phyloP scores from a whole-genome alignment of 2,113 vertebrate species.

The Morone chrysops region DNA sequence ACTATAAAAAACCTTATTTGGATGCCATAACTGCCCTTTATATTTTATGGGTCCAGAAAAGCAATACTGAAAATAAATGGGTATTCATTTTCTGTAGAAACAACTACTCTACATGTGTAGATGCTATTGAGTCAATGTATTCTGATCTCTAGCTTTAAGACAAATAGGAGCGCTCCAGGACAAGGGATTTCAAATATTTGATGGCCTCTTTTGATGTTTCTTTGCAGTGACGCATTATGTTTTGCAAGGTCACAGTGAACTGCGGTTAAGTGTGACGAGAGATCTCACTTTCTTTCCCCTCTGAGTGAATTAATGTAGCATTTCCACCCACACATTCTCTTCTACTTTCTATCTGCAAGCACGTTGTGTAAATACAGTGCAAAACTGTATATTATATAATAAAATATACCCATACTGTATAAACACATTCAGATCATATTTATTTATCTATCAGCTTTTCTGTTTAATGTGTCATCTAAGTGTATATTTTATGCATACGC shows the following conservation, averaged over 20 bases:
- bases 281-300: slow-evolving; percentile 9
- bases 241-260: slow-evolving; percentile 10
- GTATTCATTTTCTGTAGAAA: background rate
- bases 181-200: background rate
- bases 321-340: background rate
- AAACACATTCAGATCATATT: background rate
- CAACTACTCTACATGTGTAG: background rate
- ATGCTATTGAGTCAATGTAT: background rate
- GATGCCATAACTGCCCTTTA: background rate
- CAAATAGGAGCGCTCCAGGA: slow-evolving; percentile 4
- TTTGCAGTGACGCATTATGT: slow-evolving; percentile 22
- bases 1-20: background rate
- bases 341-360: slow-evolving; percentile 3
- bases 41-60: background rate
- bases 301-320: slow-evolving; percentile 20
- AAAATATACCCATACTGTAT: background rate
- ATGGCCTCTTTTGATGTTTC: slow-evolving; percentile 12
- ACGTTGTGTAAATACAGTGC: background rate
- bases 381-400: background rate
- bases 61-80: no score
- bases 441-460: slow-evolving; percentile 7
- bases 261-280: slow-evolving; percentile 11
- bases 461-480: background rate
- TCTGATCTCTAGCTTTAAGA: background rate
- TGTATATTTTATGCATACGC: slow-evolving; percentile 8